These are phyloP conservation scores for Eubasilissa regina DNA, from an alignment of 1,140 invertebrate species.

Conservation along the genomic window DNA sequence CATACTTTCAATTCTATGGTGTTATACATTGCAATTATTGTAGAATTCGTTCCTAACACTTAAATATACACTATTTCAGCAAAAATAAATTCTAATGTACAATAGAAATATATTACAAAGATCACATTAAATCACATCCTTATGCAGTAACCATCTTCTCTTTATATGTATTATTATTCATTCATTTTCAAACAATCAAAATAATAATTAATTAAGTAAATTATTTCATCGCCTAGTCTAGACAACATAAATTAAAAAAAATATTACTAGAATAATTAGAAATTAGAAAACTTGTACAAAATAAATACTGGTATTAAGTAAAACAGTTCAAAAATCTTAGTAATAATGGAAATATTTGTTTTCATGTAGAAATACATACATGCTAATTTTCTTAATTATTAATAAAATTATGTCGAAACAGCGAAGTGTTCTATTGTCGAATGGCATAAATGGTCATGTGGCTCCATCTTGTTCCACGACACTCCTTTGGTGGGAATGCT, in stretches of 20 bases:
- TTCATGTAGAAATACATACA: neutral
- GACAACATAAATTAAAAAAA: constrained; percentile 1
- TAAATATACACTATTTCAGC: constrained; percentile 23
- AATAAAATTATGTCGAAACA: constrained; percentile 27
- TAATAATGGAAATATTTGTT: constrained; percentile 40
- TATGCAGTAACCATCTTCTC: constrained; percentile 6
- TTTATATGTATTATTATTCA: constrained; percentile 8
- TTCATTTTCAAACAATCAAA: constrained; percentile 1
- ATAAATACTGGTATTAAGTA: constrained; percentile 29
- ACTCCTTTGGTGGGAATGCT: constrained; percentile 66
- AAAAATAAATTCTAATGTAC: constrained; percentile 27
- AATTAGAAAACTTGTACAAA: constrained; percentile 30
- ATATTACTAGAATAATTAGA: neutral
- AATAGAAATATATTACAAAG: constrained; percentile 31
- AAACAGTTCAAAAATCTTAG: constrained; percentile 12
- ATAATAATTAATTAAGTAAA: constrained; percentile 12
- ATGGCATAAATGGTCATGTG: constrained; percentile 66
- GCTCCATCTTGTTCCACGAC: constrained; percentile 67
- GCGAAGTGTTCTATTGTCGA: constrained; percentile 42
- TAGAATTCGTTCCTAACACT: constrained; percentile 6
- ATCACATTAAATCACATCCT: constrained; percentile 21
- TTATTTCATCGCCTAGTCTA: neutral
- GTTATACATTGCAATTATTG: neutral
- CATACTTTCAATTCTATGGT: neutral
- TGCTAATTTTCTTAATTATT: neutral